phyloP scores from a whole-genome alignment of 2,888 invertebrate species.

The Parasteatoda lunata region DNA sequence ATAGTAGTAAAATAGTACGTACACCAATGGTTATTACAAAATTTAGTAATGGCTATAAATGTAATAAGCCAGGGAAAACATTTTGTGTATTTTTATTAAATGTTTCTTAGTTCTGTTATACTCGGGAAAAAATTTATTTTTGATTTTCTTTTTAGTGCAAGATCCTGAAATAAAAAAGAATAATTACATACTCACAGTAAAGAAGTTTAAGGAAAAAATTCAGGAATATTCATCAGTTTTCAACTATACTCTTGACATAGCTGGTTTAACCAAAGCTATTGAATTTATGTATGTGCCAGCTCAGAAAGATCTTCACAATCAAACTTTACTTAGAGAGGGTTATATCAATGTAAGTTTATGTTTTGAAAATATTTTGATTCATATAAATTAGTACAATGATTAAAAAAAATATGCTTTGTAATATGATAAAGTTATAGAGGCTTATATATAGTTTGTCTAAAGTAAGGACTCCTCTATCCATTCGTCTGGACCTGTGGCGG shows the following conservation, averaged over 20 bases:
- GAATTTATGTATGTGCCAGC: conserved; percentile 96
- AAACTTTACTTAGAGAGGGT: conserved; percentile 86
- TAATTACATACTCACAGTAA: conserved; percentile 81
- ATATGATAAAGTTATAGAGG: too few species aligned
- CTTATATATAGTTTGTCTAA: too few species aligned
- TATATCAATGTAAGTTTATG: conserved; percentile 84
- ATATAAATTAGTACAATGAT: too few species aligned
- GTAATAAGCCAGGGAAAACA: too few species aligned
- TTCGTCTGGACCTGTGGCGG: too few species aligned
- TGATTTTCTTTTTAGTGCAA: conserved; percentile 73
- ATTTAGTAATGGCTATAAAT: too few species aligned
- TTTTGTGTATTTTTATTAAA: too few species aligned
- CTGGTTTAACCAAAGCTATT: conserved; percentile 91
- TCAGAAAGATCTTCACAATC: conserved; percentile 87
- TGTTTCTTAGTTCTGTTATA: too few species aligned
- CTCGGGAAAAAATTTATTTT: neutral
- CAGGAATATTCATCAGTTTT: conserved; percentile 88
- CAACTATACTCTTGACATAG: conserved; percentile 93
- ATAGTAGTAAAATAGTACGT: too few species aligned
- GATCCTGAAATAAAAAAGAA: conserved; percentile 85
- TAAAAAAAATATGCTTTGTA: too few species aligned
- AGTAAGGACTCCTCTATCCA: too few species aligned
- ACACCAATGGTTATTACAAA: too few species aligned
- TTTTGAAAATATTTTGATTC: neutral
- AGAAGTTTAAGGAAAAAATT: conserved; percentile 89